Evolutionary conservation across 1,140 invertebrate genomes (phyloP).

Genomic region (Subanguina moxae): DNA sequence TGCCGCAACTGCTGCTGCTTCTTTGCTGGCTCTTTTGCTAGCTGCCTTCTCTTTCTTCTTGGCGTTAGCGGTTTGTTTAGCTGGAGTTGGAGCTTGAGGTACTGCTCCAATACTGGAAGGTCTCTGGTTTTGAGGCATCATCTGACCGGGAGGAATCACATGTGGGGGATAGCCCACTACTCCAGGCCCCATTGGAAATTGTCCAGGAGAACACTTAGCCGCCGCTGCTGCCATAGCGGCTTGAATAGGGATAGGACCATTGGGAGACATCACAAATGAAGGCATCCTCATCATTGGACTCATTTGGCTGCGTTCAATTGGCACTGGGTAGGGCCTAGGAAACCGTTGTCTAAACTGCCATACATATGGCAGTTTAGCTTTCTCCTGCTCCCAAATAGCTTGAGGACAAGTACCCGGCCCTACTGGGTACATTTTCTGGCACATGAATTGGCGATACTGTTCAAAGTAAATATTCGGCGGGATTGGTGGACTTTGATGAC

Average conservation of each 20-base stretch:
- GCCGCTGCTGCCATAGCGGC: not conserved
- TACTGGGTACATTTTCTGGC: not conserved
- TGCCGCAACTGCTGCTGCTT: not conserved
- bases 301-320: not conserved
- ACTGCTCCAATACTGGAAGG: not conserved
- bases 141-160: not conserved
- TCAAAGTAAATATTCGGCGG: not conserved
- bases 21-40: not conserved
- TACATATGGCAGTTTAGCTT: not conserved
- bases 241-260: not conserved
- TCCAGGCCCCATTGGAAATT: not conserved
- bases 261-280: not conserved
- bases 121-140: slow-evolving; percentile 2
- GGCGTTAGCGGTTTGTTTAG: not conserved
- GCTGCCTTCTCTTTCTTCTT: slow-evolving; percentile 2
- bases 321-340: not conserved
- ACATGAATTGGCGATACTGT: slow-evolving; percentile 1
- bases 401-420: not conserved
- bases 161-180: not conserved
- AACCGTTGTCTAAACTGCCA: not conserved
- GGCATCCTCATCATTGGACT: slow-evolving; percentile 4
- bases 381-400: not conserved
- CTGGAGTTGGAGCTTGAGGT: not conserved
- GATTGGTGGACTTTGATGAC: not conserved
- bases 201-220: not conserved